Evolutionary conservation across 2,888 invertebrate species (phyloP).

Genomic region (Ormyrus labotus): DNA sequence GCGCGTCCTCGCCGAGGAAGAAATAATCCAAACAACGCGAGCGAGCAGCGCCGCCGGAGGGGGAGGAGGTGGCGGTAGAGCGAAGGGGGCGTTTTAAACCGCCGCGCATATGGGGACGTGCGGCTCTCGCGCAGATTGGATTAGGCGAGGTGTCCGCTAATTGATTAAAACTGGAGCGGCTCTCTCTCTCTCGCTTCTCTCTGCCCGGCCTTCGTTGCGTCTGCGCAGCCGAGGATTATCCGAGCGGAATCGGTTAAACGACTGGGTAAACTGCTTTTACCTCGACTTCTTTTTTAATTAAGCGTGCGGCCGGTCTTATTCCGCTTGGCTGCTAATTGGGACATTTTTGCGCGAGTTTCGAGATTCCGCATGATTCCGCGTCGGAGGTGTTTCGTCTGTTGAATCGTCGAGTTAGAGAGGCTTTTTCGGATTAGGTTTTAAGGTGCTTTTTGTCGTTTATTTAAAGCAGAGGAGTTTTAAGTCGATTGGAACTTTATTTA

Average conservation of each 20-base stretch:
- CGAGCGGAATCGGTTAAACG: constrained; percentile 26
- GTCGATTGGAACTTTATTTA: too few species aligned
- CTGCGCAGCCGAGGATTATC: constrained; percentile 11
- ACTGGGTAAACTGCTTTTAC: constrained; percentile 42
- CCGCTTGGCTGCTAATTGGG: neutral
- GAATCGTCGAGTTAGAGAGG: too few species aligned
- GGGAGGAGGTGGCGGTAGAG: neutral
- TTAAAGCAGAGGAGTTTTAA: too few species aligned
- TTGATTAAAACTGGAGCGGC: constrained; percentile 68
- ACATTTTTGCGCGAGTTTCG: too few species aligned
- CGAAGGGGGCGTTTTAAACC: constrained; percentile 64
- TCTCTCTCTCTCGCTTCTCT: neutral
- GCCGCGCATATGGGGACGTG: constrained; percentile 65
- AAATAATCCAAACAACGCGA: neutral
- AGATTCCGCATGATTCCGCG: too few species aligned
- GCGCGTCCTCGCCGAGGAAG: too few species aligned
- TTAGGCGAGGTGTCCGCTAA: constrained; percentile 67
- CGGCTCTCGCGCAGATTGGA: constrained; percentile 64
- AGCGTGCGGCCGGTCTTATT: neutral
- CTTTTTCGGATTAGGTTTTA: too few species aligned
- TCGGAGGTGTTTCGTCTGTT: too few species aligned
- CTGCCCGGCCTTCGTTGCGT: too few species aligned
- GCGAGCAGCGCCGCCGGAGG: neutral
- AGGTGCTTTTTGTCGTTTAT: too few species aligned
- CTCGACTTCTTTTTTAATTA: constrained; percentile 22